Evolutionary conservation across 2,113 vertebrate species (phyloP).

Genomic region (Piprites chloris): DNA sequence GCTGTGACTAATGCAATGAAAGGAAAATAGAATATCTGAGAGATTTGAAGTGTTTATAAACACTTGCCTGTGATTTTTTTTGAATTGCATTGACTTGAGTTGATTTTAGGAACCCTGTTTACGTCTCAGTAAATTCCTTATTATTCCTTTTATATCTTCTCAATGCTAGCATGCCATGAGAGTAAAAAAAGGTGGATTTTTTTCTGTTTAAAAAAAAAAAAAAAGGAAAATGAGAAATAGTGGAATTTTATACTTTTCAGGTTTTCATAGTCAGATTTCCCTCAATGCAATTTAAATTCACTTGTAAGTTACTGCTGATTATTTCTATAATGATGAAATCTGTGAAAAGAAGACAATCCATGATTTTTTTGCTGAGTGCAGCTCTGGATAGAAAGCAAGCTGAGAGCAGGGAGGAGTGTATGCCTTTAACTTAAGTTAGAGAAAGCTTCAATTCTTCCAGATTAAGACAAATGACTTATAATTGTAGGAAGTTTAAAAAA

Average conservation of each 20-base stretch:
- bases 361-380: neutral
- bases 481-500: neutral
- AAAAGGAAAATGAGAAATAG: too few species aligned
- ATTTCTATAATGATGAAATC: neutral
- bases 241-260: neutral
- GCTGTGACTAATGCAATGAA: constrained; percentile 4
- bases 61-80: neutral
- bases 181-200: neutral
- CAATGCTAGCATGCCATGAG: neutral
- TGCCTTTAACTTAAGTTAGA: neutral
- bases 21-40: neutral
- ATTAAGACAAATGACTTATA: neutral
- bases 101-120: neutral
- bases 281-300: neutral
- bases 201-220: neutral
- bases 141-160: neutral
- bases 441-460: neutral
- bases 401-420: neutral
- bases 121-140: neutral
- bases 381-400: neutral
- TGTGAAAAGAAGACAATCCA: neutral
- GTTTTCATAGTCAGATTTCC: neutral
- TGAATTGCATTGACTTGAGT: neutral
- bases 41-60: neutral
- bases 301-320: neutral